Base-by-base conservation (phyloP, 2,113 vertebrate species). In the Manacus vitellinus region DNA sequence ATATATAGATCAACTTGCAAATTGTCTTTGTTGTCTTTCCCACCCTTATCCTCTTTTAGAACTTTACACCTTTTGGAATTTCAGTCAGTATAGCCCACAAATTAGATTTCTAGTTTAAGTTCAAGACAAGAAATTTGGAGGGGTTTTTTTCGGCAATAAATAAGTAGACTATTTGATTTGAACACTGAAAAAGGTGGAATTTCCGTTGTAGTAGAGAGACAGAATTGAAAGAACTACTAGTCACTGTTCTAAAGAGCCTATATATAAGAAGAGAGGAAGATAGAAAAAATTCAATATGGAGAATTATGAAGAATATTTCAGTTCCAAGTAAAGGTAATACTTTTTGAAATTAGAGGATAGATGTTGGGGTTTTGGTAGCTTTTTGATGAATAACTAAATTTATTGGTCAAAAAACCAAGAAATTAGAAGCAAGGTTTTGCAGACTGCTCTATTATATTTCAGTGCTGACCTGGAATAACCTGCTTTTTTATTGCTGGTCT, bases 11-110 rank as follows among this genome's bases (percentile, higher is more conserved):
- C 67, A 79, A 33, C 2, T 27, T 80, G 10, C 12, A 54, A 47
- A n/a, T 23, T 17, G 4, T 37, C 25, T 55, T 77, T 37, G 8
- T 6, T 46, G 4, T 31, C 23, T 39, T 75, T 20, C 7, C 17
- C 27, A 22, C 8, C 6, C 7, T 59, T 51, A 33, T 51, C 1
- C 3, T 3, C 5, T 6, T 15, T 9, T 2, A 5, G 33, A 55
- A 62, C 14, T 47, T 66, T 14, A 47, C 3, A 39, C 0, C 1
- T 70, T 62, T 24, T 71, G 7, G 49, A 24, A 24, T 61, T 85
- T 52, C n/a, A 58, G 31, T 49, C 19, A 13, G 16, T 37, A 8
- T 6, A 55, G 17, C 12, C 6, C 35, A 14, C 5, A 7, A 21
- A 2, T 49, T 18, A 8, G 3, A 15, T 52, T 71, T 58, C 9